Evolutionary conservation across 2,113 vertebrate species (phyloP).

Genomic region (Halcyon malimbica): DNA sequence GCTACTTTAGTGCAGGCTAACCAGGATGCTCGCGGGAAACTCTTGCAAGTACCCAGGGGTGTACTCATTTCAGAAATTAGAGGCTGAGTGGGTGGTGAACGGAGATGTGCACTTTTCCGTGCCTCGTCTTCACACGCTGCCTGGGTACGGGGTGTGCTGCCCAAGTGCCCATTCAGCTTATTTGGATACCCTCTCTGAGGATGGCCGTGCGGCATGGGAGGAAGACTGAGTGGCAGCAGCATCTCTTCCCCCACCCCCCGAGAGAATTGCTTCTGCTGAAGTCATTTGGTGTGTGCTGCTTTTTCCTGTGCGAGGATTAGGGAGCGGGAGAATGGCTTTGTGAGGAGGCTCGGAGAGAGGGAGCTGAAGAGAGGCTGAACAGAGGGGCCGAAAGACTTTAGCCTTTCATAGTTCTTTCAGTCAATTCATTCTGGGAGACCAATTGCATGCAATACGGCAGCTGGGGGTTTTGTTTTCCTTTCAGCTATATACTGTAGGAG

Average conservation of each 20-base stretch:
- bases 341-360: conserved; percentile 72
- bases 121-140: neutral
- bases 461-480: conserved; percentile 67
- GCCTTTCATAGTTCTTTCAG: conserved; percentile 70
- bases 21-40: fast-evolving
- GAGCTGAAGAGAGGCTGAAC: conserved; percentile 70
- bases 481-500: conserved; percentile 64
- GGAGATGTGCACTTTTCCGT: neutral
- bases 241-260: conserved; percentile 11
- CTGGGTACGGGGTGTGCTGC: neutral
- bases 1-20: neutral
- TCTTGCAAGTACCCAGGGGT: neutral
- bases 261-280: conserved; percentile 71
- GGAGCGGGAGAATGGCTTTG: conserved; percentile 77
- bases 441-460: conserved; percentile 64
- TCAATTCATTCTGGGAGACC: conserved; percentile 63
- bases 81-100: neutral
- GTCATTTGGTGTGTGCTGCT: conserved; percentile 68
- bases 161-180: neutral
- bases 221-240: conserved; percentile 16
- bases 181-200: neutral
- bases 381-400: conserved; percentile 61
- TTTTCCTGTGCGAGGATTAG: conserved; percentile 76
- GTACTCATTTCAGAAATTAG: neutral
- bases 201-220: neutral